These are phyloP conservation scores for Phoebastria nigripes DNA, from an alignment of 2,797 vertebrate species.

Conservation along the genomic window DNA sequence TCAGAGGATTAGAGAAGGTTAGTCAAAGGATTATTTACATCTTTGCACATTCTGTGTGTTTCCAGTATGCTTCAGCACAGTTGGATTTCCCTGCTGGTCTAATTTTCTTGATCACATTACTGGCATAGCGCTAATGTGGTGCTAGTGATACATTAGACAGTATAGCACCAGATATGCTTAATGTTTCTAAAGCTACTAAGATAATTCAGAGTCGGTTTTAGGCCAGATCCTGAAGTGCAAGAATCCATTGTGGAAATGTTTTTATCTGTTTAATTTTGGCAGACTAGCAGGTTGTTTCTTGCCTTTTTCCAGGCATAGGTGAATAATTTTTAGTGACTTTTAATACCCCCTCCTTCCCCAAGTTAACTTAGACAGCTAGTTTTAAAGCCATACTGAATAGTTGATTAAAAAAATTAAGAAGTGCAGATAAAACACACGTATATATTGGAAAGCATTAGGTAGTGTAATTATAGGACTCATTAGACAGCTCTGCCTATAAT, in stretches of 20 bases:
- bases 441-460: not conserved
- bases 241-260: not conserved
- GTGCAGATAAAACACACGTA: not conserved
- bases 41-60: not conserved
- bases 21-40: not conserved
- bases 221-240: not conserved
- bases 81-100: not conserved
- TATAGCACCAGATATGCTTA: not conserved
- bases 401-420: not conserved
- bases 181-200: not conserved
- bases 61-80: not conserved
- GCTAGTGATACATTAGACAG: not conserved
- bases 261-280: not conserved
- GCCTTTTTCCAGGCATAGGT: not conserved
- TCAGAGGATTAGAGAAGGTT: not conserved
- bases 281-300: not conserved
- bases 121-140: not conserved
- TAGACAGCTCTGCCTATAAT: not conserved
- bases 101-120: not conserved
- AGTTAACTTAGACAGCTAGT: not conserved
- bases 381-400: not conserved
- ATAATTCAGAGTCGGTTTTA: not conserved
- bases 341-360: not conserved
- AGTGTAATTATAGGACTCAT: not conserved
- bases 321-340: not conserved